Conservation (phyloP, 2,888 invertebrate species). For the Ochropacha duplaris region DNA sequence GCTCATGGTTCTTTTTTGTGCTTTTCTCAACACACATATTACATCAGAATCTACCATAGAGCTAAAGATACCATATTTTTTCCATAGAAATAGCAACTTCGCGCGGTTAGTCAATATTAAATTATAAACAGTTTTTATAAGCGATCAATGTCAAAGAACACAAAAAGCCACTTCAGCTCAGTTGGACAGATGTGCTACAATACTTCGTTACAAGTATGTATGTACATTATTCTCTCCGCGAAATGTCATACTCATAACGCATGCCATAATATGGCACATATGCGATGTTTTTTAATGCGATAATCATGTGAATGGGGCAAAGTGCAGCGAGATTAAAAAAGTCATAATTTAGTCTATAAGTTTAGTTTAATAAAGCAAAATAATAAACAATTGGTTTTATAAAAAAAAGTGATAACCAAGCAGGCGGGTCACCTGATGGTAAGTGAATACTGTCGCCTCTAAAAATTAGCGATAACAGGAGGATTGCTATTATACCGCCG, state of each 20-base stretch:
- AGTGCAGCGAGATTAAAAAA: background rate
- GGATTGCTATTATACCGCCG: too few species aligned
- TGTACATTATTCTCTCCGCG: slow-evolving; percentile 37
- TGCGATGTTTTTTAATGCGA: slow-evolving; percentile 21
- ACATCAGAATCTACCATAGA: too few species aligned
- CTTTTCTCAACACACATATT: too few species aligned
- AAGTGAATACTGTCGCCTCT: too few species aligned
- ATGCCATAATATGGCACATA: slow-evolving; percentile 35
- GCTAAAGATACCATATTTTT: too few species aligned
- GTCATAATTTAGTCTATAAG: background rate
- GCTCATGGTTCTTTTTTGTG: too few species aligned
- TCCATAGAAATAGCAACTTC: too few species aligned
- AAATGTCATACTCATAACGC: slow-evolving; percentile 43
- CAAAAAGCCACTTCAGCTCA: slow-evolving; percentile 45
- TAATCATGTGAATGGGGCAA: background rate
- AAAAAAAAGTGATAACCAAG: too few species aligned
- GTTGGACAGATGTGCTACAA: slow-evolving; percentile 69
- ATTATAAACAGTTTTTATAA: slow-evolving; percentile 7
- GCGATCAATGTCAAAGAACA: slow-evolving; percentile 43
- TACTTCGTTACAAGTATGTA: slow-evolving; percentile 57
- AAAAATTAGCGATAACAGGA: too few species aligned
- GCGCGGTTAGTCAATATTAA: background rate
- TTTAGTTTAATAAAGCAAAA: too few species aligned
- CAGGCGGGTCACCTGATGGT: too few species aligned
- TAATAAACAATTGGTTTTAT: too few species aligned